phyloP scores from a whole-genome alignment of 2,888 invertebrate genomes.

The Noctua comes region DNA sequence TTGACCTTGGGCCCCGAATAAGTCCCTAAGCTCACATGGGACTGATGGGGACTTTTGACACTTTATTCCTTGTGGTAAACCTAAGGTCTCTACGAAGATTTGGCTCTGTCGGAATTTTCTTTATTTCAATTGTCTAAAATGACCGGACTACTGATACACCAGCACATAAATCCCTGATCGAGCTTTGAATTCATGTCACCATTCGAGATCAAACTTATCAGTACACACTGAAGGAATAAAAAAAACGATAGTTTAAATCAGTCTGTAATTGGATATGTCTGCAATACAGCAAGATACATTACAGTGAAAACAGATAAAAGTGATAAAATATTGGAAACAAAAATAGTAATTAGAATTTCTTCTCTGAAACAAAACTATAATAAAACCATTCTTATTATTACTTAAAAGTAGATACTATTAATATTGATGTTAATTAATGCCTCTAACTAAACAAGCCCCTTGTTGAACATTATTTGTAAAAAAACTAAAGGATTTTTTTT shows the following conservation, averaged over 20 bases:
- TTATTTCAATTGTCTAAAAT: no score
- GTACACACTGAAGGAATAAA: constrained; percentile 42
- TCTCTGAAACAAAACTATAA: constrained; percentile 90
- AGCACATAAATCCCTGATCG: background rate
- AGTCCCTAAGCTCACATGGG: no score
- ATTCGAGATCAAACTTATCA: background rate
- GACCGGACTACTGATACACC: no score
- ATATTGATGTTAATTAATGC: constrained; percentile 90
- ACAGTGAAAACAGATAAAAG: constrained; percentile 89
- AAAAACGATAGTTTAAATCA: constrained; percentile 85
- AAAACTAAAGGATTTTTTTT: constrained; percentile 81
- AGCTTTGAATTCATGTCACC: no score
- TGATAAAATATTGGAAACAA: constrained; percentile 90
- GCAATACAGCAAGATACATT: constrained; percentile 91
- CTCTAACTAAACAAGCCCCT: constrained; percentile 88
- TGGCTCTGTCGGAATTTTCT: no score
- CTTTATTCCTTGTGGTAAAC: no score
- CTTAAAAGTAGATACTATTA: constrained; percentile 87
- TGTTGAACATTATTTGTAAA: constrained; percentile 85
- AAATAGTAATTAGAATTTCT: constrained; percentile 90
- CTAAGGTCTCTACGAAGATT: no score
- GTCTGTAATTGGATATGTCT: constrained; percentile 91
- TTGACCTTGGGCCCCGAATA: no score
- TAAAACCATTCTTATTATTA: constrained; percentile 89
- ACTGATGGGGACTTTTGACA: no score